A percentile compares a stretch with the other conserved stretches of the same genome.
phyloP scores from a whole-genome alignment of 2,888 invertebrate genomes.

The Erpobdella octoculata region DNA sequence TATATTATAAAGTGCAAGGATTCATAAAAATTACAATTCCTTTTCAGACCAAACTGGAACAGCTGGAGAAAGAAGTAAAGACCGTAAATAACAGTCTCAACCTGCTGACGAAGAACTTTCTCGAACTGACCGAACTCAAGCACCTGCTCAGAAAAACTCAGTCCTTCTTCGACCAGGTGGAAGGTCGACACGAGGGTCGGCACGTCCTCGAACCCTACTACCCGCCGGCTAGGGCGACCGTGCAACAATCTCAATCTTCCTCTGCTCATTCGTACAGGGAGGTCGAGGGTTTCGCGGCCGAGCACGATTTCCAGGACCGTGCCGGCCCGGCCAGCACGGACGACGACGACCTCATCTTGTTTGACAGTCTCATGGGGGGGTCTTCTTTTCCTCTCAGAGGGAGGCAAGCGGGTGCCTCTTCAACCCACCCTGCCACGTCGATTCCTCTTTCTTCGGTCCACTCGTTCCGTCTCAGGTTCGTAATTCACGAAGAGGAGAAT shows the following conservation, averaged over 20 bases:
- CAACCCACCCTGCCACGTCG: background rate
- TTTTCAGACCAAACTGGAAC: conserved; percentile 70
- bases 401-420: too few species aligned
- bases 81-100: conserved; percentile 98
- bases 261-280: too few species aligned
- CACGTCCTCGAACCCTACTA: too few species aligned
- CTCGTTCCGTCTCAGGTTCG: too few species aligned
- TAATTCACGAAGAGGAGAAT: too few species aligned
- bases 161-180: conserved; percentile 88
- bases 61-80: conserved; percentile 87
- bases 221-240: background rate
- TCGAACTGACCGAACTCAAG: conserved; percentile 90
- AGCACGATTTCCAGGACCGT: background rate
- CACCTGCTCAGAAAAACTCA: conserved; percentile 94
- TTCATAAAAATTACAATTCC: background rate
- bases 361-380: background rate
- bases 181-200: conserved; percentile 19
- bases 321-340: background rate
- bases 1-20: too few species aligned
- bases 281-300: background rate
- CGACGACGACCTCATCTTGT: background rate
- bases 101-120: conserved; percentile 84
- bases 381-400: background rate
- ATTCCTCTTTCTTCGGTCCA: too few species aligned
- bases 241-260: too few species aligned